Conservation (phyloP, 2,888 invertebrate species). For the Dynastes grantii region DNA sequence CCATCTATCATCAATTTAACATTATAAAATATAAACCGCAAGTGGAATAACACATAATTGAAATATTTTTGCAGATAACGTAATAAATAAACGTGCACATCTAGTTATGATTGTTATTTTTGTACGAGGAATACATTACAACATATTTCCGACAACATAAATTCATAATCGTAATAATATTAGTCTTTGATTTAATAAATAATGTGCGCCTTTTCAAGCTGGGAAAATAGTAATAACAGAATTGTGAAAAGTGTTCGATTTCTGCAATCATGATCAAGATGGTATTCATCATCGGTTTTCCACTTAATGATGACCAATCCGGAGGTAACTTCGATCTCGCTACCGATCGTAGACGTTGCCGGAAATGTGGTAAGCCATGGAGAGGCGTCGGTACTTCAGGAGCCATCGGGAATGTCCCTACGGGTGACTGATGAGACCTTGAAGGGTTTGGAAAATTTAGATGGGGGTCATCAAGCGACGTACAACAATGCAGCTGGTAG, state of each 20-base stretch:
- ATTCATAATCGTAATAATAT: too few relatives aligned
- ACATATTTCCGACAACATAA: background rate
- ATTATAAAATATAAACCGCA: background rate
- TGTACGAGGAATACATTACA: background rate
- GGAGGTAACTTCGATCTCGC: conserved; percentile 40
- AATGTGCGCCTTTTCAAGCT: background rate
- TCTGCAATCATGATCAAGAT: background rate
- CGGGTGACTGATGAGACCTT: background rate
- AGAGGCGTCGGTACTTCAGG: background rate
- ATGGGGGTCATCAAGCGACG: background rate
- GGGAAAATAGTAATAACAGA: background rate
- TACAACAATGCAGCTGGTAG: conserved; percentile 43
- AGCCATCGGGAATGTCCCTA: background rate
- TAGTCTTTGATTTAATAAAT: background rate
- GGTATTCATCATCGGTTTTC: background rate
- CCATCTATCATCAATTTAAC: conserved; percentile 4
- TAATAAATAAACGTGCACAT: background rate
- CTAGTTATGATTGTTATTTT: background rate
- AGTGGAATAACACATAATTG: background rate
- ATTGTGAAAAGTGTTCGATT: background rate
- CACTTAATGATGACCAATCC: conserved; percentile 30
- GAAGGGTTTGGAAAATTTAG: background rate
- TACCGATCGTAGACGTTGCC: conserved; percentile 5
- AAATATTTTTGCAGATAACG: conserved; percentile 11
- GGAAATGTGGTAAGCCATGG: background rate